Conservation (phyloP, 2,797 vertebrate species). For the Limnodromus scolopaceus region DNA sequence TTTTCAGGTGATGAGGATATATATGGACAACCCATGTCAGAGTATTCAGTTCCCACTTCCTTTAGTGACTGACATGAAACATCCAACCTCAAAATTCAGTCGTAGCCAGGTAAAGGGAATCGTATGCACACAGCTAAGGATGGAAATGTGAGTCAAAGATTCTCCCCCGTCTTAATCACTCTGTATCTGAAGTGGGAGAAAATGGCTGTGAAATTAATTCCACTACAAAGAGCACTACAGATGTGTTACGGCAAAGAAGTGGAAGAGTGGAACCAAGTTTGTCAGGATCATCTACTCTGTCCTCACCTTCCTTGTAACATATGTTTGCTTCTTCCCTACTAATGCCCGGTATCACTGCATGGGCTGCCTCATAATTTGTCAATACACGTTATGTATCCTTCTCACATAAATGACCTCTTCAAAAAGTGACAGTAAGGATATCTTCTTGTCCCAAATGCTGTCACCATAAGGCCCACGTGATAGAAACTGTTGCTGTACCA, state of each 20-base stretch:
- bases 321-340: background rate
- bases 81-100: background rate
- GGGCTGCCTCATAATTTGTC: background rate
- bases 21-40: background rate
- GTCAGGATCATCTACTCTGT: background rate
- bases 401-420: background rate
- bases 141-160: background rate
- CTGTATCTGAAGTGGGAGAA: background rate
- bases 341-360: background rate
- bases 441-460: background rate
- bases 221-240: background rate
- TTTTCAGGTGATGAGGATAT: background rate
- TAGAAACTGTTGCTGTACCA: background rate
- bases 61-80: background rate
- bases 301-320: background rate
- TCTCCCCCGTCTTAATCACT: background rate
- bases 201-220: background rate
- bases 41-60: background rate
- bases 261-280: background rate
- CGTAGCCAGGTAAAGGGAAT: background rate
- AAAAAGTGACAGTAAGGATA: background rate
- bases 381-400: background rate
- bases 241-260: background rate
- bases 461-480: background rate
- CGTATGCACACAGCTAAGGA: background rate